Evolutionary conservation across 2,797 vertebrate genomes (phyloP), one percentile per base, ranked within the genome.

Genomic region (Zenarchopterus dispar): DNA sequence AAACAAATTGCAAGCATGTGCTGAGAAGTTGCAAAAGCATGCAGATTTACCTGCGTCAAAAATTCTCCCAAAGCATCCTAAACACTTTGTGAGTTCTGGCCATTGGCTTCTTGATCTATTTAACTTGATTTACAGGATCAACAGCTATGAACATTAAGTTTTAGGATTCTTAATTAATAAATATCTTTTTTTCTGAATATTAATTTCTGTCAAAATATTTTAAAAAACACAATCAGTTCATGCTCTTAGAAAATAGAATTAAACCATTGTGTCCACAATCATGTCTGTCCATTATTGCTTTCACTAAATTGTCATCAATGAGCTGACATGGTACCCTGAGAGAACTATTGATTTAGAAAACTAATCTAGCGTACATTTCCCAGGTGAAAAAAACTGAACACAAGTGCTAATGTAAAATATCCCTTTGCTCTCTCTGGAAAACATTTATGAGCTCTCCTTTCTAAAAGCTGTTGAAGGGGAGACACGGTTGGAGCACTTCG

Each of bases 1-100:
- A 90, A 78, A 78, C 6, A 82, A 92, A 93, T 86, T 88, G 81
- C 78, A 85, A 90, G 73, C 90, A 89, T 82, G 76, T 91, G 88
- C 80, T 16, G 65, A 67, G 56, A 47, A 62, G 33, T 43, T 54
- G 33, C 56, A 42, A 67, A 77, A 76, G 70, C 60, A 54, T 59
- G 67, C 58, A 61, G 41, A 76, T 80, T 56, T 74, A 39, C 49
- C 61, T 42, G 43, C 59, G 66, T 84, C 70, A 75, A 62, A 78
- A 50, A 50, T 23, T 50, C 49, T 60, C 44, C 39, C 50, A 73
- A 70, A 86, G 79, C 73, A 85, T 83, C 71, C 61, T 56, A 43
- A 45, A 45, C 13, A 24, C 67, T 63, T 47, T 41, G 16, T 54
- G 18, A 22, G 46, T 11, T 28, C 53, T 17, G 10, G 45, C 57